A percentile compares a stretch with the other conserved stretches of the same genome.
Conservation (phyloP, 2,888 invertebrate genomes). For the Eledona agricola region DNA sequence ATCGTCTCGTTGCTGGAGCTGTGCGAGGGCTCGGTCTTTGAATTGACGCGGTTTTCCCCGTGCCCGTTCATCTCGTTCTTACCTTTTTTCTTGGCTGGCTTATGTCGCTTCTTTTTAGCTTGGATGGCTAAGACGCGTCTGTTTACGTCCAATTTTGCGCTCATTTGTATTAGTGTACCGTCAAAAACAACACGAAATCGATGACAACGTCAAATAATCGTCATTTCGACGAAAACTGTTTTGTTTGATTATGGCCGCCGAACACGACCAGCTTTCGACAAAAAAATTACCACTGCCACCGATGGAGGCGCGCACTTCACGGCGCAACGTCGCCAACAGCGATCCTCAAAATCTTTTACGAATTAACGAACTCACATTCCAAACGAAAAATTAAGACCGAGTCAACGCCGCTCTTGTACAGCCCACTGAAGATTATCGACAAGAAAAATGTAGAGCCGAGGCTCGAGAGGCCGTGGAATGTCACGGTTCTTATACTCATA, state of each 20-base stretch:
- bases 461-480: no score
- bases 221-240: slow-evolving; percentile 71
- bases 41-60: slow-evolving; percentile 63
- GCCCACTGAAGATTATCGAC: no score
- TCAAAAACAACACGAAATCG: slow-evolving; percentile 51
- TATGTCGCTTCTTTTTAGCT: slow-evolving; percentile 92
- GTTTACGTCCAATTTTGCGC: slow-evolving; percentile 90
- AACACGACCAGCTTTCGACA: slow-evolving; percentile 8
- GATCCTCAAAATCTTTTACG: no score
- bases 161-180: slow-evolving; percentile 70
- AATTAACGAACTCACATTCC: no score
- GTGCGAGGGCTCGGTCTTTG: slow-evolving; percentile 75
- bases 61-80: slow-evolving; percentile 66
- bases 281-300: slow-evolving; percentile 6
- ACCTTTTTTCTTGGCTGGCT: slow-evolving; percentile 86
- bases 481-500: no score
- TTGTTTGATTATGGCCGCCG: slow-evolving; percentile 77
- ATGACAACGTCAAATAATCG: slow-evolving; percentile 64
- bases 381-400: no score
- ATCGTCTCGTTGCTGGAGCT: slow-evolving; percentile 85
- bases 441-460: no score
- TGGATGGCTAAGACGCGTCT: slow-evolving; percentile 90
- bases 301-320: background rate
- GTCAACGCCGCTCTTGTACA: no score
- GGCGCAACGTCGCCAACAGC: background rate